These are phyloP conservation scores for Gnathonemus echidnorhynchus DNA, from an alignment of 2,113 vertebrate species.

Conservation along the genomic window DNA sequence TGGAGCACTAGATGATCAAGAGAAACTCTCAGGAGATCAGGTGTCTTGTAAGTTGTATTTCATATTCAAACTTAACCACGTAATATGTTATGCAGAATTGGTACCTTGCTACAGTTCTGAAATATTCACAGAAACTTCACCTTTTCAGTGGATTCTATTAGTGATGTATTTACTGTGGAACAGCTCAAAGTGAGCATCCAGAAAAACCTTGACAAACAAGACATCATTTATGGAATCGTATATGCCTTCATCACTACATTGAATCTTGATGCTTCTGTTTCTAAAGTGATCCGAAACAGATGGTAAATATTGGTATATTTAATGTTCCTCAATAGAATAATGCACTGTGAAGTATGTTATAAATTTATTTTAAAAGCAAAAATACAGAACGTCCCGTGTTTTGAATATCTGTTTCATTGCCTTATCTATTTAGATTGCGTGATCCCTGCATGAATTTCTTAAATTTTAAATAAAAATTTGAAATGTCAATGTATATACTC, in stretches of 20 bases:
- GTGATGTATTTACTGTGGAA: constrained; percentile 70
- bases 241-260: constrained; percentile 80
- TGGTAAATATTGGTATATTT: constrained; percentile 65
- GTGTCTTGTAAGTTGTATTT: constrained; percentile 62
- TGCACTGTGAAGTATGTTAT: not conserved
- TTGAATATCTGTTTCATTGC: not conserved
- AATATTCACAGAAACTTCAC: constrained; percentile 17
- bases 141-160: constrained; percentile 74
- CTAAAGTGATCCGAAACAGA: constrained; percentile 71
- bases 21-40: constrained; percentile 59
- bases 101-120: not conserved
- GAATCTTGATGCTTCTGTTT: constrained; percentile 67
- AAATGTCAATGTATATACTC: too few relatives aligned
- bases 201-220: constrained; percentile 53
- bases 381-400: not conserved
- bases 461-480: not conserved
- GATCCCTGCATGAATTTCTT: not conserved
- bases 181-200: constrained; percentile 61
- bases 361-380: not conserved
- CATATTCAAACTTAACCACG: not conserved
- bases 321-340: not conserved
- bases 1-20: constrained; percentile 60
- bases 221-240: constrained; percentile 68
- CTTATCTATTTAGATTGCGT: not conserved
- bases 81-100: constrained; percentile 6